Evolutionary conservation across 2,888 invertebrate genomes (phyloP).

Genomic region (Ptychoptera albimana): DNA sequence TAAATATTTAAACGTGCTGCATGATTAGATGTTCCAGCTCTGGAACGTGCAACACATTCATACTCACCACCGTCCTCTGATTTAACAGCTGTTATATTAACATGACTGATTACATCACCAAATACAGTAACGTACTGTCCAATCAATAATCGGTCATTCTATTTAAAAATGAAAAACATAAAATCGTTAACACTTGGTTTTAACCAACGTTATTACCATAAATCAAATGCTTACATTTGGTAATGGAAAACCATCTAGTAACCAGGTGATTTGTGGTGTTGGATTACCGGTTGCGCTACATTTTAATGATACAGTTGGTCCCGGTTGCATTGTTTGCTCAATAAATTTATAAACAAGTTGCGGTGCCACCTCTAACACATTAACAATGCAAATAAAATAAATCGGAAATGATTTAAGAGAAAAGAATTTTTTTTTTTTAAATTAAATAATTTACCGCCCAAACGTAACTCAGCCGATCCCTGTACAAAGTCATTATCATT

Average conservation of each 20-base stretch:
- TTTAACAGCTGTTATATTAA: slow-evolving; percentile 72
- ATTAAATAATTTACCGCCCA: slow-evolving; percentile 45
- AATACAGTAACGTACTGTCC: slow-evolving; percentile 83
- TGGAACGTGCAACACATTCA: slow-evolving; percentile 66
- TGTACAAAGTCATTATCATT: slow-evolving; percentile 70
- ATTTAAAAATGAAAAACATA: slow-evolving; percentile 8
- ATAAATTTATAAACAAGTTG: slow-evolving; percentile 58
- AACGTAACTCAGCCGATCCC: slow-evolving; percentile 57
- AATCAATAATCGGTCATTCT: slow-evolving; percentile 57
- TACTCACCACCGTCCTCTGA: slow-evolving; percentile 84
- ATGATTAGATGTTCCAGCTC: slow-evolving; percentile 60
- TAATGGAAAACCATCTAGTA: slow-evolving; percentile 53
- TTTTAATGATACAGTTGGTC: slow-evolving; percentile 60
- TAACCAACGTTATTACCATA: no score
- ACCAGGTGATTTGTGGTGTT: slow-evolving; percentile 61
- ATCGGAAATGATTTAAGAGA: not conserved
- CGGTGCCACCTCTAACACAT: slow-evolving; percentile 60
- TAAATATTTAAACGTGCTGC: slow-evolving; percentile 79
- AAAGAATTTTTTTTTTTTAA: not conserved
- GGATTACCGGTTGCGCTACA: slow-evolving; percentile 64
- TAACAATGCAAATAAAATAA: slow-evolving; percentile 18
- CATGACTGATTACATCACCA: slow-evolving; percentile 81
- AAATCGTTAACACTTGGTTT: not conserved
- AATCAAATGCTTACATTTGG: slow-evolving; percentile 30
- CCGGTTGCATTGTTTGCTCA: slow-evolving; percentile 61